Percentiles rank a stretch among this genome's conserved stretches.
Evolutionary conservation across 2,888 invertebrate species (phyloP).

Genomic region (Homarus gammarus): DNA sequence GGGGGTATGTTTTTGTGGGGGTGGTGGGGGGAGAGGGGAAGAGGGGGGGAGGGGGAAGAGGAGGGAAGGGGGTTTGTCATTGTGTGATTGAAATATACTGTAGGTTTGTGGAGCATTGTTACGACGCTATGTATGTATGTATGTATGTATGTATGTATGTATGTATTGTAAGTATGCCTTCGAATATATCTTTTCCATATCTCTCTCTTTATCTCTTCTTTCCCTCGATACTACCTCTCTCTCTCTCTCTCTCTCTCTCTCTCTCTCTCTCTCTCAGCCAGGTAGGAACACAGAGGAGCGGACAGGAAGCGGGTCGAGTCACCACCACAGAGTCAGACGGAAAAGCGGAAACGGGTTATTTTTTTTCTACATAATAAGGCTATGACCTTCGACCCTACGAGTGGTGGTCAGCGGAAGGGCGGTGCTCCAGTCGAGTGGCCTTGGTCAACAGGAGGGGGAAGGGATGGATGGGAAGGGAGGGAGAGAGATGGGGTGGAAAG

Average conservation of each 20-base stretch:
- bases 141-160: no score
- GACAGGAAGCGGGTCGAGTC: background rate
- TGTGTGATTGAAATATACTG: no score
- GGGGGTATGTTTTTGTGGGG: no score
- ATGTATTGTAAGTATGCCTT: no score
- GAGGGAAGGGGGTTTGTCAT: no score
- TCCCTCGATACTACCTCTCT: constrained; percentile 3
- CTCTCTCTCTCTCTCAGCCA: background rate
- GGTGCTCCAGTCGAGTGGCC: constrained; percentile 9
- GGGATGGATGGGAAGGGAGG: no score
- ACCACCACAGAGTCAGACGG: constrained; percentile 44
- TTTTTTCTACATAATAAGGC: constrained; percentile 15
- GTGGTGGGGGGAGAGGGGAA: no score
- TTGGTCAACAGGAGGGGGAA: constrained; percentile 32
- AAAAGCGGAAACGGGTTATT: constrained; percentile 67
- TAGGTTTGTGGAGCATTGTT: no score
- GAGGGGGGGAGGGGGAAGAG: no score
- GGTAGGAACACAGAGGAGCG: background rate
- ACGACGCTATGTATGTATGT: no score
- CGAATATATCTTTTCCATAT: no score
- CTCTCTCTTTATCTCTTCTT: background rate
- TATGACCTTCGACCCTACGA: constrained; percentile 56
- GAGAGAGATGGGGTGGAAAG: no score
- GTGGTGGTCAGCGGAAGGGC: constrained; percentile 66
- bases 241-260: constrained; percentile 20